Evolutionary conservation across 2,888 invertebrate species (phyloP).

Genomic region (Andrena dorsata): DNA sequence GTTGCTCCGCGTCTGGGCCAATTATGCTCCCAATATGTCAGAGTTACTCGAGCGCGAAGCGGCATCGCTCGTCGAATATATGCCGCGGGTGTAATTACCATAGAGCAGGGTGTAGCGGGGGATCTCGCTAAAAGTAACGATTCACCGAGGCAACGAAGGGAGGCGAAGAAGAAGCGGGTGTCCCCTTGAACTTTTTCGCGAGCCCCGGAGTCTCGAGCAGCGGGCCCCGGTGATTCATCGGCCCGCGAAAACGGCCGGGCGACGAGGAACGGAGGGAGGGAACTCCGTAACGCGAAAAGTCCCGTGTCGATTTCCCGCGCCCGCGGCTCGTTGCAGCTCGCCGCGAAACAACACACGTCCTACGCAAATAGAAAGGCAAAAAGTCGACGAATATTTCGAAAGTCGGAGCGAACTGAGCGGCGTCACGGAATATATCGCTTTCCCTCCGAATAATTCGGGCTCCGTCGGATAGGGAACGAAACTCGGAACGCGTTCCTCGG

Average conservation of each 20-base stretch:
- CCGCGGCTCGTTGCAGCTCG: neutral
- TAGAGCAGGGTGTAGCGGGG: conserved; percentile 51
- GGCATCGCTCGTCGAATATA: conserved; percentile 41
- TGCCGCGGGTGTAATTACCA: conserved; percentile 54
- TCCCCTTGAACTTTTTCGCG: conserved; percentile 69
- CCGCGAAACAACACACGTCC: conserved; percentile 12
- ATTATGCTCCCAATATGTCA: conserved; percentile 54
- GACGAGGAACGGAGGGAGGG: neutral
- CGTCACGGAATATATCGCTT: conserved; percentile 32
- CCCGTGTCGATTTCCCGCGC: neutral
- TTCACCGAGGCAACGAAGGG: conserved; percentile 40
- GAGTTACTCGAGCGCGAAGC: conserved; percentile 59
- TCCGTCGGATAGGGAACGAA: conserved; percentile 10
- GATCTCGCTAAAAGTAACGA: conserved; percentile 52
- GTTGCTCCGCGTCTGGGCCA: conserved; percentile 12
- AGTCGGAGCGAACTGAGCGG: conserved; percentile 16
- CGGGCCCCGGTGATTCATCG: conserved; percentile 62
- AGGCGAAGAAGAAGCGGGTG: conserved; percentile 4
- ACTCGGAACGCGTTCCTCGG: conserved; percentile 18
- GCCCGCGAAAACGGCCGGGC: conserved; percentile 22
- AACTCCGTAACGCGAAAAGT: neutral
- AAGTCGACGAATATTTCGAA: conserved; percentile 53
- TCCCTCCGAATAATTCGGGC: conserved; percentile 40
- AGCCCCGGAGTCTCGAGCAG: conserved; percentile 34
- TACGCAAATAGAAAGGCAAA: conserved; percentile 49